A percentile compares a stretch with the other conserved stretches of the same genome.
These are phyloP conservation scores for Chelonoidis abingdonii DNA, from an alignment of 2,113 vertebrate genomes.

Conservation along the genomic window DNA sequence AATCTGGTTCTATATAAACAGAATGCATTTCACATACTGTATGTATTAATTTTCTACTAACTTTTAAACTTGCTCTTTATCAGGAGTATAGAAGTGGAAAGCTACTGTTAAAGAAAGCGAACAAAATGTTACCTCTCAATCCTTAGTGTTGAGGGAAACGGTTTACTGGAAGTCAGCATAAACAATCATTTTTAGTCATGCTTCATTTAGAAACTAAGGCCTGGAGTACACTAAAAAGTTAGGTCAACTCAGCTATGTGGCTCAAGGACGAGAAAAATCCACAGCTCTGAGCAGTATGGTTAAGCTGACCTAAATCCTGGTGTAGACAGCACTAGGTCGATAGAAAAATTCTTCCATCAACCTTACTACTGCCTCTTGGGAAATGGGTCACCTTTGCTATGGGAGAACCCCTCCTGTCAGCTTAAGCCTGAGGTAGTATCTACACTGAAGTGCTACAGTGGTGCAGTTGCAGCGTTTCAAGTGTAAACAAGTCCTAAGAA, in stretches of 20 bases:
- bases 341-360: background rate
- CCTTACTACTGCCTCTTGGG: no score
- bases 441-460: background rate
- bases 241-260: background rate
- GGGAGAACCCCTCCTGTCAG: background rate
- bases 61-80: background rate
- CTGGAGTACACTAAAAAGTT: background rate
- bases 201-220: background rate
- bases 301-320: background rate
- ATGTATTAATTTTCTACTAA: background rate
- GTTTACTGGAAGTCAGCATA: background rate
- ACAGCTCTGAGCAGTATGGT: background rate
- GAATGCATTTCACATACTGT: background rate
- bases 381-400: background rate
- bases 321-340: background rate
- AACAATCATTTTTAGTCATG: background rate
- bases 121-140: background rate
- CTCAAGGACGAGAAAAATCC: background rate
- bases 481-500: background rate
- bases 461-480: background rate
- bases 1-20: background rate
- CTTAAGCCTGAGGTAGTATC: background rate
- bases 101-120: background rate
- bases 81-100: background rate
- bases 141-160: background rate